Evolutionary conservation across 53 echinoderm and acorn worm species (phyloP).

Genomic region (Apostichopus leukothele): DNA sequence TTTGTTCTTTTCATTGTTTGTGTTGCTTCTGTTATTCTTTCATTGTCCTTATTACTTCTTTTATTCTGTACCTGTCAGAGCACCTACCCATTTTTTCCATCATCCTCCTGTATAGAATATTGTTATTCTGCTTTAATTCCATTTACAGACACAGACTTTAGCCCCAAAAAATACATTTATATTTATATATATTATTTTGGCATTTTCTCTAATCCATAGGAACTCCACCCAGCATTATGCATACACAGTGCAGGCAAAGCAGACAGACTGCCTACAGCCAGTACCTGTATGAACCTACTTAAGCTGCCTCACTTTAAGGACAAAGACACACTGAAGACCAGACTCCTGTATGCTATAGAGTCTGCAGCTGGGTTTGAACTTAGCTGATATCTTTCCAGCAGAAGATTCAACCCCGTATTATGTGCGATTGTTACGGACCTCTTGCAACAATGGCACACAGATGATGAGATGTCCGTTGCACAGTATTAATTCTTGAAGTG

Average conservation of each 20-base stretch:
- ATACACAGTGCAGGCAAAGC: conserved; percentile 91
- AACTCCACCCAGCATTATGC: conserved; percentile 88
- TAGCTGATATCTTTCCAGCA: conserved; percentile 53
- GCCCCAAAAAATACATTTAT: conserved; percentile 81
- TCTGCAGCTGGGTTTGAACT: conserved; percentile 96
- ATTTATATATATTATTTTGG: neutral
- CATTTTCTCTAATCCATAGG: conserved; percentile 49
- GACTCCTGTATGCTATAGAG: conserved; percentile 92
- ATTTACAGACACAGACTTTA: conserved; percentile 79
- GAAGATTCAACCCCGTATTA: neutral
- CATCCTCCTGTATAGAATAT: too few relatives aligned
- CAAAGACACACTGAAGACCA: conserved; percentile 66
- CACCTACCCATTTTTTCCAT: too few relatives aligned
- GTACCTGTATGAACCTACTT: conserved; percentile 98
- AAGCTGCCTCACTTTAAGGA: conserved; percentile 89
- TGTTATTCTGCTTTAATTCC: too few relatives aligned
- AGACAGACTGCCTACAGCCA: conserved; percentile 88
- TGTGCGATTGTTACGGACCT: too few relatives aligned
- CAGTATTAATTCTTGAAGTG: too few relatives aligned
- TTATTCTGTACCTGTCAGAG: too few relatives aligned
- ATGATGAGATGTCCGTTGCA: too few relatives aligned
- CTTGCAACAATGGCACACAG: too few relatives aligned
- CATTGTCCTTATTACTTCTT: too few relatives aligned
- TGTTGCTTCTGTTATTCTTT: too few relatives aligned
- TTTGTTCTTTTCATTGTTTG: too few relatives aligned